These are phyloP conservation scores for Sebastes paucispinis DNA, from an alignment of 2,797 vertebrate species.

Conservation along the genomic window DNA sequence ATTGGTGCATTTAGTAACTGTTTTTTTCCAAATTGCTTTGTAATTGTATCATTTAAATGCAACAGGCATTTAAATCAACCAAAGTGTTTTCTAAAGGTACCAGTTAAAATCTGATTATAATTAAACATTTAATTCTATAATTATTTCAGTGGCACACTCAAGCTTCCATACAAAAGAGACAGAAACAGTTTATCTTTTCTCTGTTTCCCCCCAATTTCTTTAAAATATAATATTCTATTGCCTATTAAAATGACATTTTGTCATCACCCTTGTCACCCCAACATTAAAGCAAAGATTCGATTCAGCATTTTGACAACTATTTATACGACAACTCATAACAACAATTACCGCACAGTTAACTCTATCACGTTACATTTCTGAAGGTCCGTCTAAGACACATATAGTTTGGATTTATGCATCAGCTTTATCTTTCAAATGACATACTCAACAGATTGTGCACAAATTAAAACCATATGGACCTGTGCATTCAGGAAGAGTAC, in stretches of 20 bases:
- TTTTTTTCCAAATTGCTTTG: neutral
- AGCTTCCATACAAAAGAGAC: no score
- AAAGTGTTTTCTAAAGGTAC: neutral
- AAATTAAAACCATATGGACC: slow-evolving; percentile 76
- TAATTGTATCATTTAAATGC: neutral
- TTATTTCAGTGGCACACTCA: neutral
- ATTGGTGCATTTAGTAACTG: neutral
- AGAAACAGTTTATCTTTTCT: neutral
- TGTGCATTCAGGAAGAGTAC: slow-evolving; percentile 75
- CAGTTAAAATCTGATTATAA: neutral
- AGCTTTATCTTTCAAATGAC: slow-evolving; percentile 25
- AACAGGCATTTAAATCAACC: neutral
- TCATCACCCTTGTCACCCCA: neutral
- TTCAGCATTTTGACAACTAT: neutral
- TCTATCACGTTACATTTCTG: neutral
- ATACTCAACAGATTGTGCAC: slow-evolving; percentile 72
- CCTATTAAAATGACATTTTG: no score
- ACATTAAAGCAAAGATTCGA: neutral
- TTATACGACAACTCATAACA: neutral
- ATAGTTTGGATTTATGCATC: slow-evolving; percentile 36
- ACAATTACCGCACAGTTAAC: neutral
- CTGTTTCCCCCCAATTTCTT: neutral
- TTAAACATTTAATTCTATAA: neutral
- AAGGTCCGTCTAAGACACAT: neutral
- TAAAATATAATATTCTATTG: neutral